A percentile compares a stretch with the other conserved stretches of the same genome.
Evolutionary conservation across 2,888 invertebrate species (phyloP).

Genomic region (Camponotus fellah): DNA sequence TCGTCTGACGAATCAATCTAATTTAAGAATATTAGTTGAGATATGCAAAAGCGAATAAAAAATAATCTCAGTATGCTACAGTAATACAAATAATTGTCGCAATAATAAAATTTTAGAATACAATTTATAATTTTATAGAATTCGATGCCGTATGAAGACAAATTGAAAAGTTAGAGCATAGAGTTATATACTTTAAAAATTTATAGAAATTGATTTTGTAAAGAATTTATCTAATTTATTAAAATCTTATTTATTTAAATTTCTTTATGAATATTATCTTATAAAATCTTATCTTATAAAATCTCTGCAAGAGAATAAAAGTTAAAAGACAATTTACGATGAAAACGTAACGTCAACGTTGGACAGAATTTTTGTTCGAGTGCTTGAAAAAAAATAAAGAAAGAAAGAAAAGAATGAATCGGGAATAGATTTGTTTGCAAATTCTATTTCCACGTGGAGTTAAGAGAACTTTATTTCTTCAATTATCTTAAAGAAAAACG

Average conservation of each 20-base stretch:
- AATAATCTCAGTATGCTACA: not conserved
- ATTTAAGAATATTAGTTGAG: not conserved
- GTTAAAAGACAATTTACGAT: not conserved
- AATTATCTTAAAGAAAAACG: not conserved
- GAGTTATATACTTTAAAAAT: not conserved
- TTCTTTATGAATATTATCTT: not conserved
- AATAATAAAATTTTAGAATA: not conserved
- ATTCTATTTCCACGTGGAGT: not conserved
- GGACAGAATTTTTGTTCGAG: not conserved
- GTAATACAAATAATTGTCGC: not conserved
- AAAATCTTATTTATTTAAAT: too few species aligned
- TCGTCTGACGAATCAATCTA: not conserved
- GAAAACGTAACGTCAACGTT: not conserved
- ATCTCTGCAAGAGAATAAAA: not conserved
- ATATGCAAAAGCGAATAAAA: not conserved
- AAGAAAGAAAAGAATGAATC: not conserved
- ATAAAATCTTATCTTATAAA: not conserved
- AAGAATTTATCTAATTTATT: not conserved
- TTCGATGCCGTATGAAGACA: not conserved
- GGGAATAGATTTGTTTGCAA: not conserved
- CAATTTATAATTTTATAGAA: not conserved
- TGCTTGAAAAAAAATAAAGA: not conserved
- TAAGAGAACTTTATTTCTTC: not conserved
- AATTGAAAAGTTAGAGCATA: slow-evolving; percentile 6
- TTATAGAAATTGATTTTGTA: not conserved